Base-by-base conservation (phyloP, 2,113 vertebrate genomes). In the Corvus moneduloides region DNA sequence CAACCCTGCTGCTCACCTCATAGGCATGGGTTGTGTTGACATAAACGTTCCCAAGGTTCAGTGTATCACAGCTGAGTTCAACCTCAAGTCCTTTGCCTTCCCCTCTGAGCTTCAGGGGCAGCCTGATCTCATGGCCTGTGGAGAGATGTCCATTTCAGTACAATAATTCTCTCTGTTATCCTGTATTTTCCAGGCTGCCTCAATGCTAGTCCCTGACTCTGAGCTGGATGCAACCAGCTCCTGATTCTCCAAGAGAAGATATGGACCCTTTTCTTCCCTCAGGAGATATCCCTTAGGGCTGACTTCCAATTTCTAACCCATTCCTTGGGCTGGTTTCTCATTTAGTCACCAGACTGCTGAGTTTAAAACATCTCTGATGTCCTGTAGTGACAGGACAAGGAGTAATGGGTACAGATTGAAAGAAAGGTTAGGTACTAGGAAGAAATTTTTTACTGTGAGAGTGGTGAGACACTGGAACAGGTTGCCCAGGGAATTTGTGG, bases 1-100 rank as follows among this genome's bases (percentile, higher is more conserved):
- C 43, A 27, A 10, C 1, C 39, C 33, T 7, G 20, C 14, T 39
- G 26, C 96, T 98, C 86, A 99, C 99, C 98, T 99, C 98, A 27
- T 98, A 98, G 75, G 35, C 39, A 12, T 39, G 39, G 39, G 39
- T 11, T 39, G 39, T 39, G 39, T 39, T 39, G 39, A 39, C 39
- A 12, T 39, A 39, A 39, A 39, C 5, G 11, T 39, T 39, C 39
- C 39, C 39, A 39, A 39, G 39, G 39, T 39, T 39, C 39, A 39
- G 39, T 11, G 39, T 39, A 39, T 39, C 5, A 39, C 11, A 39
- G 39, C 39, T 39, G 39, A 39, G 11, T 39, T 39, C 39, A 39
- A 39, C 39, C 39, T n/a, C n/a, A n/a, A n/a, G n/a, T n/a, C n/a
- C n/a, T n/a, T n/a, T n/a, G n/a, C n/a, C n/a, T n/a, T n/a, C n/a